Evolutionary conservation across 1,140 invertebrate genomes (phyloP).

Genomic region (Drosophila cardini): DNA sequence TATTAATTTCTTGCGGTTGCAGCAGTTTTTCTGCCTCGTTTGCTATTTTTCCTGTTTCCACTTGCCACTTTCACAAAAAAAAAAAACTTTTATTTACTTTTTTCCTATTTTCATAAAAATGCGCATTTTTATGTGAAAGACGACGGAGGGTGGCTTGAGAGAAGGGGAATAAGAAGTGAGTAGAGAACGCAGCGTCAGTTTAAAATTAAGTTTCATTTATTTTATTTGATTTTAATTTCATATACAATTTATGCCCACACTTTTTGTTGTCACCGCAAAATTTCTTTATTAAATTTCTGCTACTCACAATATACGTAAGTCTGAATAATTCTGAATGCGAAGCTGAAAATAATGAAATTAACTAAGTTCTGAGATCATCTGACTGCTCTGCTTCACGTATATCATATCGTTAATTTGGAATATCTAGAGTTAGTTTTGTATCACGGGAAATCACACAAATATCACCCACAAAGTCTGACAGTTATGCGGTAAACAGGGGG

Average conservation of each 20-base stretch:
- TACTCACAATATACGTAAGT: not conserved
- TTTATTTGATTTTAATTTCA: conserved; percentile 49
- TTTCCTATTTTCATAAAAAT: conserved; percentile 41
- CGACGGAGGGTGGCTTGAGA: not conserved
- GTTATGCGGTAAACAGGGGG: no score
- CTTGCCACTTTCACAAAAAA: conserved; percentile 46
- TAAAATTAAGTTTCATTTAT: conserved; percentile 52
- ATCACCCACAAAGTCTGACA: conserved; percentile 1
- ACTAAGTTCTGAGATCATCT: not conserved
- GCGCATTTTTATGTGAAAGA: conserved; percentile 48
- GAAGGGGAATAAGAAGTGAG: conserved; percentile 1
- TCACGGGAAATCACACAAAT: conserved; percentile 34
- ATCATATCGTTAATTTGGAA: conserved; percentile 10
- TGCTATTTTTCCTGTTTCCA: conserved; percentile 35
- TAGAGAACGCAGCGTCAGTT: conserved; percentile 22
- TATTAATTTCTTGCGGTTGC: conserved; percentile 66
- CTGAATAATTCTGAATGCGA: conserved; percentile 9
- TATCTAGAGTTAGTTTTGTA: conserved; percentile 25
- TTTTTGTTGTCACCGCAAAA: conserved; percentile 26
- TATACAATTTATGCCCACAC: conserved; percentile 35
- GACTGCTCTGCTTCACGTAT: not conserved
- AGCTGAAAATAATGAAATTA: not conserved
- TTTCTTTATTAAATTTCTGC: conserved; percentile 19
- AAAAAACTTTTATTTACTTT: conserved; percentile 16
- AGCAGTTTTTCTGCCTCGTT: conserved; percentile 66